A percentile compares a stretch with the other conserved stretches of the same genome.
Conservation (phyloP, 2,888 invertebrate genomes). For the Himalopsyche tibetana region DNA sequence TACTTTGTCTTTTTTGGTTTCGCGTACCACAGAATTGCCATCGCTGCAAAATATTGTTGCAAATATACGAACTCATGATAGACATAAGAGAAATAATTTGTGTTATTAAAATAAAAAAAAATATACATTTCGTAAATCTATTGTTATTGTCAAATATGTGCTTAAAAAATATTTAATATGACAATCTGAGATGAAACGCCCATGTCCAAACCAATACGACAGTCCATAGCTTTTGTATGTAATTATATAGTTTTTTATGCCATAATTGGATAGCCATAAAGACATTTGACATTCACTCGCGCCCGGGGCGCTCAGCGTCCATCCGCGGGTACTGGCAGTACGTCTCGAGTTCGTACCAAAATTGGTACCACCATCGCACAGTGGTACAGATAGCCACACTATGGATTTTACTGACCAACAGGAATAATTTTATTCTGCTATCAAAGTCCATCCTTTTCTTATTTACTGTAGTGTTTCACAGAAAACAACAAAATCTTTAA, state of each 20-base stretch:
- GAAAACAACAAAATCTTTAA: too few relatives aligned
- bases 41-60: too few relatives aligned
- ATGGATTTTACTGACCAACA: too few relatives aligned
- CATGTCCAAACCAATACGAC: constrained; percentile 52
- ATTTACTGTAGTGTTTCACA: too few relatives aligned
- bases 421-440: too few relatives aligned
- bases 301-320: constrained; percentile 57
- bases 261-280: constrained; percentile 64
- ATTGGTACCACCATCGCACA: not conserved
- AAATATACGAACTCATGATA: not conserved
- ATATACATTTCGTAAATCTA: not conserved
- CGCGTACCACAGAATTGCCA: too few relatives aligned
- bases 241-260: constrained; percentile 57
- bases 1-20: too few relatives aligned
- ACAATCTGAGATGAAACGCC: constrained; percentile 28
- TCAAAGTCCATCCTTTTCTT: too few relatives aligned
- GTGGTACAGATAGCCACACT: not conserved
- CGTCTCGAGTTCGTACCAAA: not conserved
- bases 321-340: constrained; percentile 23
- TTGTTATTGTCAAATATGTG: constrained; percentile 1
- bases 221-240: constrained; percentile 55
- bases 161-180: constrained; percentile 22
- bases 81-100: not conserved
- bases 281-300: constrained; percentile 64
- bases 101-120: constrained; percentile 2